Evolutionary conservation across 2,113 vertebrate species (phyloP).

Genomic region (Alosa alosa): DNA sequence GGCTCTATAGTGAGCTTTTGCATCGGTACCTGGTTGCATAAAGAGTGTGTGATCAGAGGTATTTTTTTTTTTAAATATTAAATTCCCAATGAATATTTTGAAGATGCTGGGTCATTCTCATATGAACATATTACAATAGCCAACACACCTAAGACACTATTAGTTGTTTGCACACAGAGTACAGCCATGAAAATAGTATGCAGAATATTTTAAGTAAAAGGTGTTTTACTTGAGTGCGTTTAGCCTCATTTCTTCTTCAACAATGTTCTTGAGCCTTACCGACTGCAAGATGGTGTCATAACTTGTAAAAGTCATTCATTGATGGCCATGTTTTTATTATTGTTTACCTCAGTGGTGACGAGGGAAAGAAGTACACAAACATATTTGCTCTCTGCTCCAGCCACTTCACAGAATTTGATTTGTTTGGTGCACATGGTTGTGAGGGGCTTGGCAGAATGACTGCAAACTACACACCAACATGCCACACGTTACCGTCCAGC

Average conservation of each 20-base stretch:
- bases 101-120: neutral
- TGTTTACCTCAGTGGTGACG: neutral
- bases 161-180: neutral
- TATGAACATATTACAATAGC: neutral
- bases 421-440: too few species aligned
- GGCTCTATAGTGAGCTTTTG: neutral
- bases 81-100: neutral
- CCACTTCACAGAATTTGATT: too few species aligned
- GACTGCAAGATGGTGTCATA: neutral
- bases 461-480: too few species aligned
- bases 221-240: too few species aligned
- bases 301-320: neutral
- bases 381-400: neutral
- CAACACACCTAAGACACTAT: neutral
- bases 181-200: neutral
- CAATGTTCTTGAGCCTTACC: neutral
- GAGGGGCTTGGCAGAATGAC: too few species aligned
- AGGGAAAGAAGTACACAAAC: neutral
- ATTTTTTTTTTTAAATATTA: neutral
- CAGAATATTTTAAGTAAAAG: neutral
- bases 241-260: neutral
- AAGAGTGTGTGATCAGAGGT: neutral
- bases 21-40: neutral
- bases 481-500: too few species aligned
- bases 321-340: neutral